Base-by-base conservation (phyloP, 2,888 invertebrate genomes). In the Stramonita haemastoma region DNA sequence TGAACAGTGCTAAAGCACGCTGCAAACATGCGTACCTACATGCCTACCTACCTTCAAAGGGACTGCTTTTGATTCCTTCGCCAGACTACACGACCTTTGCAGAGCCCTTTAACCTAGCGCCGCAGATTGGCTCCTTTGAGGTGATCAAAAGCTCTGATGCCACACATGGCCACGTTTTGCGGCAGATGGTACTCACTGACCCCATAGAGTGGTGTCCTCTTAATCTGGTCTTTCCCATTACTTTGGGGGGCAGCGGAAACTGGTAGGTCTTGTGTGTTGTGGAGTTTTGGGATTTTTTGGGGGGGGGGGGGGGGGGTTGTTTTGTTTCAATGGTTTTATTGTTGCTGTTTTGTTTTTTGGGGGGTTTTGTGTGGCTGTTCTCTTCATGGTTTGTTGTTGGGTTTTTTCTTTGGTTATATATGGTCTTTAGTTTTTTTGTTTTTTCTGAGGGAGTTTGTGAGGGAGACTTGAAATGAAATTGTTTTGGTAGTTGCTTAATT, bases 41-140 rank as follows among this genome's bases (percentile, higher is more conserved):
- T 17, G 11, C 79, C 32, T 13, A 79, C 34, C 5, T 32, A 34
- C 17, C 13, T 26, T 66, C 17, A 66, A 66, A 66, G 46, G 46
- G 46, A 46, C 46, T 46, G 46, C 46, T 46, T 46, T 34, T 66
- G 36, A 11, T 88, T 66, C 29, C 66, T 79, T 70, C 29, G 79
- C 57, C 91, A 94, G 94, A 87, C 66, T 95, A 93, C 90, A 46
- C 79, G 0, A 87, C 87, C 19, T 90, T 92, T 87, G 81, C 92
- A 56, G 95, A 95, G 90, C 95, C 95, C 0, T 90, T 90, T 90
- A 93, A 95, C 90, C 92, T 96, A 86, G 93, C 95, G 13, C 95
- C 94, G 79, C 96, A 96, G 92, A 93, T 93, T 5, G 96, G 95
- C 29, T 91, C 92, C 19, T 96, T 94, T 92, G 95, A 96, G 90